Percentiles rank a stretch among this genome's conserved stretches.
Evolutionary conservation across 2,797 vertebrate species (phyloP).

Genomic region (Hirundo rustica): DNA sequence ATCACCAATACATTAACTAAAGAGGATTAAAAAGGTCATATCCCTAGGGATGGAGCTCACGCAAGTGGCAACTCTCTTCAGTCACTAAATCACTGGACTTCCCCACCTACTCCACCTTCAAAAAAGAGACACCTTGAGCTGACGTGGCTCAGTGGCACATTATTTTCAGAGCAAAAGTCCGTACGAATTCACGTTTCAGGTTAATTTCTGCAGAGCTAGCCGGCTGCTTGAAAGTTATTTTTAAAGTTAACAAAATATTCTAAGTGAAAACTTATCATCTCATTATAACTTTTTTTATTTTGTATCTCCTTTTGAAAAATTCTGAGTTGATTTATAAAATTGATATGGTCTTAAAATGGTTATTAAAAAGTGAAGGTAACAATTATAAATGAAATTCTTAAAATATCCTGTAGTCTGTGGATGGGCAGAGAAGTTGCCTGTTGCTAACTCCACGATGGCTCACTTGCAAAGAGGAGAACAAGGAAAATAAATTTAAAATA

Average conservation of each 20-base stretch:
- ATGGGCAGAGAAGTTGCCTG: background rate
- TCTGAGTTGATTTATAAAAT: background rate
- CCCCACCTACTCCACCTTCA: background rate
- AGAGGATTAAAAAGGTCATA: slow-evolving; percentile 90
- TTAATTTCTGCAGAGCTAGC: background rate
- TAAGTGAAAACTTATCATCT: background rate
- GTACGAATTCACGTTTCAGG: background rate
- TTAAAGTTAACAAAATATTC: background rate
- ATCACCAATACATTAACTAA: slow-evolving; percentile 92
- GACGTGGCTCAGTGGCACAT: background rate
- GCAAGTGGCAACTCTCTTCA: slow-evolving; percentile 69
- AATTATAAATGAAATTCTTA: background rate
- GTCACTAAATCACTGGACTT: slow-evolving; percentile 57
- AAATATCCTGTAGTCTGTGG: background rate
- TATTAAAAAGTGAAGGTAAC: background rate
- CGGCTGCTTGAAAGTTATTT: background rate
- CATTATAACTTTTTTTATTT: background rate
- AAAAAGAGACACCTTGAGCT: slow-evolving; percentile 16
- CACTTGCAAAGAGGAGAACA: background rate
- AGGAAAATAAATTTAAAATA: background rate
- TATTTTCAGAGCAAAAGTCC: background rate
- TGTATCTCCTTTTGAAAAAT: background rate
- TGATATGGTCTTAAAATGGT: background rate
- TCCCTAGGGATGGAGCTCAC: slow-evolving; percentile 79
- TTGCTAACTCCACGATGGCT: background rate